phyloP scores from a whole-genome alignment of 2,888 invertebrate species.

The Caenorhabditis doughertyi region DNA sequence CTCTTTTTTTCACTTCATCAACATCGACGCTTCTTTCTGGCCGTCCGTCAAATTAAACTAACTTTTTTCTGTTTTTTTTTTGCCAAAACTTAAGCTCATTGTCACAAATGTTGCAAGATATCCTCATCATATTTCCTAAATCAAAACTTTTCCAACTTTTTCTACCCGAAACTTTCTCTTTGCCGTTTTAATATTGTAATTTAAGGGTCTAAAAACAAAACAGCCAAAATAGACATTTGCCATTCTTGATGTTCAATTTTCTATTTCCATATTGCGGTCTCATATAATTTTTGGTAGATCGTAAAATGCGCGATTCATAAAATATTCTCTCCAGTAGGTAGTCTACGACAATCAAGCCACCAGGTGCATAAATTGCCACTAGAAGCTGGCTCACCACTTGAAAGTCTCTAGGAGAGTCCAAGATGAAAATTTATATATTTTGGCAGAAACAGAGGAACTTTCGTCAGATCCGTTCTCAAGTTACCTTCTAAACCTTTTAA shows the following conservation, averaged over 20 bases:
- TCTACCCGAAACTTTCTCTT: conserved; percentile 3
- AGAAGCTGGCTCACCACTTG: conserved; percentile 24
- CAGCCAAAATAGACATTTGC: neutral
- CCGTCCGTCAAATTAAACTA: conserved; percentile 56
- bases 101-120: no score
- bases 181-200: no score
- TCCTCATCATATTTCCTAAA: no score
- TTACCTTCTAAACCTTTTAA: neutral
- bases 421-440: conserved; percentile 42
- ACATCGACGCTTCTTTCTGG: conserved; percentile 35
- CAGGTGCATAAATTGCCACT: conserved; percentile 57
- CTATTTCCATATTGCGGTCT: conserved; percentile 6
- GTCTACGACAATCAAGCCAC: conserved; percentile 16
- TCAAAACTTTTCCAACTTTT: no score
- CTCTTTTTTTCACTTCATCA: conserved; percentile 38
- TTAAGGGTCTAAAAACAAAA: neutral
- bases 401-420: conserved; percentile 20
- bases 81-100: neutral
- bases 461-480: conserved; percentile 39
- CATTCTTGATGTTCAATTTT: conserved; percentile 10
- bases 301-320: conserved; percentile 22
- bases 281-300: conserved; percentile 20
- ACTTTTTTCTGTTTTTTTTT: conserved; percentile 9
- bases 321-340: conserved; percentile 7
- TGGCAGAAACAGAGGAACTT: conserved; percentile 8